A percentile compares a stretch with the other conserved stretches of the same genome.
These are phyloP conservation scores for Drosophila quadrilineata DNA, from an alignment of 1,140 invertebrate genomes.

Conservation along the genomic window DNA sequence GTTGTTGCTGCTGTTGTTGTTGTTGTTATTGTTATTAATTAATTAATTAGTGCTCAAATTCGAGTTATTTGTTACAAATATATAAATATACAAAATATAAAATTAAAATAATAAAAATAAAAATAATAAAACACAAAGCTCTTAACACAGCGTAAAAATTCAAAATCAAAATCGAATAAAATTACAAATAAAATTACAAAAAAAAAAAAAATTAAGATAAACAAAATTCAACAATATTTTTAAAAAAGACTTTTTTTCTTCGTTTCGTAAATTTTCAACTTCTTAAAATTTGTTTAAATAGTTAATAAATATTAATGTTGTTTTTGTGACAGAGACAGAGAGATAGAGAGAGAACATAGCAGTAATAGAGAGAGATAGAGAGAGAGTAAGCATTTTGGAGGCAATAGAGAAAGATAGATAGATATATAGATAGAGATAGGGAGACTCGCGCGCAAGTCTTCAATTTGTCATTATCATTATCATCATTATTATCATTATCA, in stretches of 20 bases:
- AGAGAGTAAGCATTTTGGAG: constrained; percentile 1
- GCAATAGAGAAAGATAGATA: constrained; percentile 6
- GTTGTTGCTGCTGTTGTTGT: constrained; percentile 36
- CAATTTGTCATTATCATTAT: too few relatives aligned
- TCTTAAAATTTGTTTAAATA: constrained; percentile 64
- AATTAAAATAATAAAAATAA: constrained; percentile 13
- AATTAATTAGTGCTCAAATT: constrained; percentile 14
- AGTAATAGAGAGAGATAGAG: constrained; percentile 6
- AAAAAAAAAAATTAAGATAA: constrained; percentile 57
- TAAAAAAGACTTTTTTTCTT: too few relatives aligned
- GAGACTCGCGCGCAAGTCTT: constrained; percentile 67
- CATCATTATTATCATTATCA: too few relatives aligned
- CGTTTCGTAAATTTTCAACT: too few relatives aligned
- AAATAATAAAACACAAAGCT: constrained; percentile 35
- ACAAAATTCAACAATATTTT: constrained; percentile 78
- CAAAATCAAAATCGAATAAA: too few relatives aligned
- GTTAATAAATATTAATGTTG: constrained; percentile 59
- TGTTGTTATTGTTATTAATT: constrained; percentile 29
- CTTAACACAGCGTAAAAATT: constrained; percentile 13
- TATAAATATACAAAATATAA: background rate
- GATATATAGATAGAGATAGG: constrained; percentile 26
- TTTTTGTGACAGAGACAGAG: background rate
- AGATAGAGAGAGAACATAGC: constrained; percentile 1
- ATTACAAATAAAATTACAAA: constrained; percentile 49
- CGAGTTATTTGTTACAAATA: constrained; percentile 22